Evolutionary conservation across 2,797 vertebrate species (phyloP).

Genomic region (Rallus crepitans): DNA sequence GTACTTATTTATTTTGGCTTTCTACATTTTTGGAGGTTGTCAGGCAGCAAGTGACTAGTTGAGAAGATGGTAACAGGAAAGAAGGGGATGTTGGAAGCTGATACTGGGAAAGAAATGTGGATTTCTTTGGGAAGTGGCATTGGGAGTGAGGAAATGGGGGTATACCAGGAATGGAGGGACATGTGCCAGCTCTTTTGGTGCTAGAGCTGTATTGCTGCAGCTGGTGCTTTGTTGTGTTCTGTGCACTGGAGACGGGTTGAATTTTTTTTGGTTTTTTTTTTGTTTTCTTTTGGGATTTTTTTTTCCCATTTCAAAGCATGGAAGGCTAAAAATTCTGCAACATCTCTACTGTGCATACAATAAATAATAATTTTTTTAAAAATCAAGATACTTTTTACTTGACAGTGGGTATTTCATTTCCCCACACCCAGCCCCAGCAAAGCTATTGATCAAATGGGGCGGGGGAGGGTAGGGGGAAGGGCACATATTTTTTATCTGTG

Average conservation of each 20-base stretch:
- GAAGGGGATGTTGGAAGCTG: not conserved
- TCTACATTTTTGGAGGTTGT: not conserved
- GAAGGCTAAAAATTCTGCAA: not conserved
- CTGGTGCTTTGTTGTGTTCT: not conserved
- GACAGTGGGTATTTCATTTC: not conserved
- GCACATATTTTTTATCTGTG: not conserved
- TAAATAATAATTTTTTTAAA: not conserved
- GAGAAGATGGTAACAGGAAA: not conserved
- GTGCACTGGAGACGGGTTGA: not conserved
- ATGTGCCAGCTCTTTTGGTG: not conserved
- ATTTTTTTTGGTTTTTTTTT: not conserved
- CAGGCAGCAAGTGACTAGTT: not conserved
- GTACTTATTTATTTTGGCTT: slow-evolving; percentile 9
- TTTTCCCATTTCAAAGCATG: not conserved
- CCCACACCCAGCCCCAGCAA: not conserved
- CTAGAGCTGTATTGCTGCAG: not conserved
- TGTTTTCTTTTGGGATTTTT: not conserved
- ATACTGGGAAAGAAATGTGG: not conserved
- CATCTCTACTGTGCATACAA: not conserved
- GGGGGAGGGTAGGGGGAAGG: too few relatives aligned
- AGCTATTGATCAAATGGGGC: not conserved
- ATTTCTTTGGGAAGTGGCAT: accelerated
- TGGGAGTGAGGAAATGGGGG: not conserved
- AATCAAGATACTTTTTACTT: not conserved
- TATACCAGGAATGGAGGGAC: not conserved